Percentiles rank a stretch among this genome's conserved stretches.
These are phyloP conservation scores for Colossoma macropomum DNA, from an alignment of 2,113 vertebrate genomes.

Conservation along the genomic window DNA sequence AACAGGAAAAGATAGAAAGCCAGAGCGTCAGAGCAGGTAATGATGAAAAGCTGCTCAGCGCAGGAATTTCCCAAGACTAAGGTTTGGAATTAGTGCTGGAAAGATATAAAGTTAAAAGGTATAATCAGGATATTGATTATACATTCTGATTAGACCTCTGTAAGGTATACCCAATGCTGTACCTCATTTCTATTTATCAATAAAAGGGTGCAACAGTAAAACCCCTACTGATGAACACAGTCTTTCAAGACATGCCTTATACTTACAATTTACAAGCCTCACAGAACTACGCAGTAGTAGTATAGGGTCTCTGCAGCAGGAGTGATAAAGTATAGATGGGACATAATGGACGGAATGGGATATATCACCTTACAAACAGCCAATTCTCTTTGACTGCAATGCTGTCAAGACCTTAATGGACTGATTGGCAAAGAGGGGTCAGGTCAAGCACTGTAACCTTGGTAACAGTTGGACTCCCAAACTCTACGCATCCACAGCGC, in stretches of 20 bases:
- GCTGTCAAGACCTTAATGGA: not conserved
- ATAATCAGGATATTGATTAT: no score
- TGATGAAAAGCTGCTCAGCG: not conserved
- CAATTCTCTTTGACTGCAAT: not conserved
- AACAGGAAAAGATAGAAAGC: not conserved
- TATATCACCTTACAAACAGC: no score
- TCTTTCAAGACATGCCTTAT: no score
- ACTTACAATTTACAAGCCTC: no score
- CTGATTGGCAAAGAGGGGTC: not conserved
- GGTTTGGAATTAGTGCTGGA: not conserved
- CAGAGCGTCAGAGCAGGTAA: not conserved
- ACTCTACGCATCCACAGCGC: conserved; percentile 10
- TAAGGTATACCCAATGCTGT: no score
- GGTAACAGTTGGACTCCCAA: conserved; percentile 32
- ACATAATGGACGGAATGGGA: conserved; percentile 11
- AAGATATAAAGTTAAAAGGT: not conserved
- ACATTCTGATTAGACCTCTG: no score
- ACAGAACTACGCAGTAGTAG: no score
- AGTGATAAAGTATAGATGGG: conserved; percentile 1
- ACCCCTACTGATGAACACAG: no score
- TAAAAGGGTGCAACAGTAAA: no score
- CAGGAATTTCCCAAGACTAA: not conserved
- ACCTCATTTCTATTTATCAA: no score
- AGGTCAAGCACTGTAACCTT: conserved; percentile 21
- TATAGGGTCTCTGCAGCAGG: not conserved